phyloP scores from a whole-genome alignment of 2,888 invertebrate species.

The Tenodera sinensis region DNA sequence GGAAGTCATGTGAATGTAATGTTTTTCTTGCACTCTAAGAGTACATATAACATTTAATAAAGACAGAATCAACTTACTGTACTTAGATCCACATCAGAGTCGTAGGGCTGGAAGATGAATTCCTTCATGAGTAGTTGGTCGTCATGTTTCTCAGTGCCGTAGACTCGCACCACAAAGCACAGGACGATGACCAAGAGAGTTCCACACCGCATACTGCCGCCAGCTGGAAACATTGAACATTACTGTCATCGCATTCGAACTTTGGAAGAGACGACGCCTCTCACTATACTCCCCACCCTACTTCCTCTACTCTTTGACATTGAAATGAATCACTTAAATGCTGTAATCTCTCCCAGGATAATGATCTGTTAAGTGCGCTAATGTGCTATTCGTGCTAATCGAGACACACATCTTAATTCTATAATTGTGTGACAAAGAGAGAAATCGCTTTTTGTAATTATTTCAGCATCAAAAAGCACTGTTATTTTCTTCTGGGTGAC shows the following conservation, averaged over 20 bases:
- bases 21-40: too few species aligned
- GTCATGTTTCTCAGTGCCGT: not conserved
- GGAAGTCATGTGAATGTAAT: too few species aligned
- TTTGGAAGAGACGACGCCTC: not conserved
- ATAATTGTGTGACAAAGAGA: too few species aligned
- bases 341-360: not conserved
- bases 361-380: too few species aligned
- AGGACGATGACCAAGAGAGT: not conserved
- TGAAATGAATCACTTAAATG: not conserved
- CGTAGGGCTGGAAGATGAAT: not conserved
- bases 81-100: not conserved
- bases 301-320: not conserved
- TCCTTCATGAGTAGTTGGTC: not conserved
- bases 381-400: too few species aligned
- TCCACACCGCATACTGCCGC: not conserved
- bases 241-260: not conserved
- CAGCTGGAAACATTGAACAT: not conserved
- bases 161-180: not conserved
- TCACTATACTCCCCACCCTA: not conserved
- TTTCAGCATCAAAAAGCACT: too few species aligned
- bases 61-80: not conserved
- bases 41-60: too few species aligned
- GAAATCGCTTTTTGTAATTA: too few species aligned
- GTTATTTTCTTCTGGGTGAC: too few species aligned
- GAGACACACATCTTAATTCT: too few species aligned